Conservation (phyloP, 2,797 vertebrate species). For the Psittacula echo region DNA sequence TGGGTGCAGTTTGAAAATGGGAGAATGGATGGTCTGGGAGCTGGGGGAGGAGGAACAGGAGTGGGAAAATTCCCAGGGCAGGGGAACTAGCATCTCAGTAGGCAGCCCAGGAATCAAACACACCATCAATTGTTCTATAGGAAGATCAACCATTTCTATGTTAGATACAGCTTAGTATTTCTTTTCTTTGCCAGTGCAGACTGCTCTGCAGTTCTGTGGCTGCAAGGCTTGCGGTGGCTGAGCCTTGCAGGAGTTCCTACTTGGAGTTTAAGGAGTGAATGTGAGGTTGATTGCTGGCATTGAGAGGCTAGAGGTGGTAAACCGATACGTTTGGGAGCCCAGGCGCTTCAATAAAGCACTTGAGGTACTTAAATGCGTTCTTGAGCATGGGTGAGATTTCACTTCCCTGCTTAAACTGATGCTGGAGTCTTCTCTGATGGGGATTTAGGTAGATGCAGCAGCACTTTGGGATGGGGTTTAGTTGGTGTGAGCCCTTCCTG, state of each 20-base stretch:
- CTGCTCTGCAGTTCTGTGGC: background rate
- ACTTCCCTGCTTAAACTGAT: background rate
- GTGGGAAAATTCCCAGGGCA: conserved; percentile 62
- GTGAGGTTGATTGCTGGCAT: background rate
- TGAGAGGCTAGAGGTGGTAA: background rate
- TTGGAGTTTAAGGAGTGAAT: background rate
- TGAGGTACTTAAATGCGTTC: conserved; percentile 28
- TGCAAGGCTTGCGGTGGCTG: background rate
- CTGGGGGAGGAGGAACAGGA: conserved; percentile 40
- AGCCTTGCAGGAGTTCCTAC: background rate
- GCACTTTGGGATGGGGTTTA: background rate
- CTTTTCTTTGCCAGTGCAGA: background rate
- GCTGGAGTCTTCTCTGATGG: background rate
- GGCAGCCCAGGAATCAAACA: background rate
- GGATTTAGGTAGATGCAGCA: background rate
- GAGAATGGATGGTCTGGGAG: conserved; percentile 70
- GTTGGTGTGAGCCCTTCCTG: background rate
- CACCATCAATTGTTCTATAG: conserved; percentile 26
- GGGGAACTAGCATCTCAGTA: conserved; percentile 16
- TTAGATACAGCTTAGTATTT: background rate
- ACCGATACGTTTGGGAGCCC: background rate
- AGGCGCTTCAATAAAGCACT: conserved; percentile 10
- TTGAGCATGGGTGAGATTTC: background rate
- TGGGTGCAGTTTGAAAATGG: conserved; percentile 73
- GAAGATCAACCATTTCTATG: conserved; percentile 9